Conservation (phyloP, 2,113 vertebrate genomes). For the Sprattus sprattus region DNA sequence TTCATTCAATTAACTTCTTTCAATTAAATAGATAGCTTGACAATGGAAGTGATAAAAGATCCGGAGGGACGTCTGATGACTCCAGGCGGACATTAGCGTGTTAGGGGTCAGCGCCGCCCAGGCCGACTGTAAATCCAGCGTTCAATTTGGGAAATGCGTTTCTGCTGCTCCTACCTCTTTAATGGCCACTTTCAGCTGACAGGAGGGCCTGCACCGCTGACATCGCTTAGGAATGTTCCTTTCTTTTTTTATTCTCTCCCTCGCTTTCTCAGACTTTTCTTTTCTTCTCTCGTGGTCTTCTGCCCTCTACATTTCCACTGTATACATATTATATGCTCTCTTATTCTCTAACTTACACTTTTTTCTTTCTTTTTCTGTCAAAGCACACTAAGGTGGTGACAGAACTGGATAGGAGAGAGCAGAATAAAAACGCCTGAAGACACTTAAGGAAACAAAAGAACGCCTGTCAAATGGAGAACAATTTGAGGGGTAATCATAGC, state of each 20-base stretch:
- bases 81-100: constrained; percentile 92
- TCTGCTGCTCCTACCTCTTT: constrained; percentile 87
- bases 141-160: constrained; percentile 99
- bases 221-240: constrained; percentile 68
- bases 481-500: background rate
- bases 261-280: background rate
- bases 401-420: background rate
- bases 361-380: background rate
- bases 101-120: constrained; percentile 87
- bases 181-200: constrained; percentile 95
- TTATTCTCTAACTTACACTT: background rate
- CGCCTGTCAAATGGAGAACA: background rate
- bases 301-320: background rate
- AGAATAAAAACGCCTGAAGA: background rate
- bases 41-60: constrained; percentile 99
- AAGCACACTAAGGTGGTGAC: background rate
- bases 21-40: constrained; percentile 99
- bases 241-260: constrained; percentile 39
- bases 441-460: background rate
- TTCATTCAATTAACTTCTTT: constrained; percentile 99
- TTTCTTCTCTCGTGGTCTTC: background rate
- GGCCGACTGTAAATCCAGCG: constrained; percentile 94
- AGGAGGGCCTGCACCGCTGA: constrained; percentile 76
- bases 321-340: background rate
- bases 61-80: constrained; percentile 90